phyloP scores from a whole-genome alignment of 2,797 vertebrate species.

The Centropyge bicolor region DNA sequence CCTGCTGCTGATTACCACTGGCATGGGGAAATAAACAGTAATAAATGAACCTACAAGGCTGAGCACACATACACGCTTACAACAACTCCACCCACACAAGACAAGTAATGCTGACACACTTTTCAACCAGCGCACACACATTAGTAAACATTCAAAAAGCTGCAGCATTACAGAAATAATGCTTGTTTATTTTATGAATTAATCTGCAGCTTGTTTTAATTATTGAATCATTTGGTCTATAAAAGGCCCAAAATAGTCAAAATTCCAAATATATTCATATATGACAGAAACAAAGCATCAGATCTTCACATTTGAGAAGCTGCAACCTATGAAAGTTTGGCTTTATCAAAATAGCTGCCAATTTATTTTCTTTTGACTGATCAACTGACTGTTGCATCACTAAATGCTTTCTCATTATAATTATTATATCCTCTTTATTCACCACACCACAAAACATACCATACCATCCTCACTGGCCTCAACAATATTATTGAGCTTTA shows the following conservation, averaged over 20 bases:
- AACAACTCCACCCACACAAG: constrained; percentile 47
- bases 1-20: constrained; percentile 81
- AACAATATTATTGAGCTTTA: background rate
- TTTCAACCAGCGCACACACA: constrained; percentile 19
- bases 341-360: background rate
- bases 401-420: background rate
- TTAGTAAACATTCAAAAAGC: background rate
- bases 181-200: background rate
- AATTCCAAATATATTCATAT: background rate
- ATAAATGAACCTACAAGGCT: constrained; percentile 75
- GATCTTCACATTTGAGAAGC: background rate
- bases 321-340: background rate
- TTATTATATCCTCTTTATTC: background rate
- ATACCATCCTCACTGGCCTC: background rate
- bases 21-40: constrained; percentile 85
- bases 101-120: constrained; percentile 42
- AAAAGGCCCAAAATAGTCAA: background rate
- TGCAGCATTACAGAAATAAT: background rate
- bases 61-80: constrained; percentile 59
- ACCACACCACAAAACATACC: background rate
- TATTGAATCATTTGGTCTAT: background rate
- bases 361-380: background rate
- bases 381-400: background rate
- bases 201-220: background rate
- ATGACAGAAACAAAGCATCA: background rate